phyloP scores from a whole-genome alignment of 2,888 invertebrate species.

The Toxonevra muliebris region DNA sequence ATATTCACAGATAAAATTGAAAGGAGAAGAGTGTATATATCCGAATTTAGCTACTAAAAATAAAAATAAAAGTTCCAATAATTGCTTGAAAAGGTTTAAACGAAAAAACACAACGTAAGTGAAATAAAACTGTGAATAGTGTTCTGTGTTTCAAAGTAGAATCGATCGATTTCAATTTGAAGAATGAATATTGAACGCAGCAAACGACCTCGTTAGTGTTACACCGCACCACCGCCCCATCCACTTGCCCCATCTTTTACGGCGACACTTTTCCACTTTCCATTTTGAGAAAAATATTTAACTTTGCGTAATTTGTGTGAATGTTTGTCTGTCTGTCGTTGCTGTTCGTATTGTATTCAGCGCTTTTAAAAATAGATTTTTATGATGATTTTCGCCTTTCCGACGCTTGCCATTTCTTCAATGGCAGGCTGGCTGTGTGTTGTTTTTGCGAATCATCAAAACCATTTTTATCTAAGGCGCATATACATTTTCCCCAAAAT shows the following conservation, averaged over 20 bases:
- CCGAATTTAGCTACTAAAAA: too few species aligned
- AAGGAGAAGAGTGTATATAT: too few species aligned
- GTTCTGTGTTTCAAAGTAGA: too few species aligned
- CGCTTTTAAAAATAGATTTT: conserved; percentile 60
- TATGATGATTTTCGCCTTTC: conserved; percentile 51
- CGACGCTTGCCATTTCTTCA: conserved; percentile 35
- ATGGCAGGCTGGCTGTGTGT: conserved; percentile 15
- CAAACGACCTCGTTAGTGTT: neutral
- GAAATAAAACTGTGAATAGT: too few species aligned
- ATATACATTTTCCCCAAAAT: too few species aligned
- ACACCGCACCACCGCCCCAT: conserved; percentile 4
- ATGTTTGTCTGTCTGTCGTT: conserved; percentile 40
- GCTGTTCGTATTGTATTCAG: conserved; percentile 42
- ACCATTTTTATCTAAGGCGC: too few species aligned
- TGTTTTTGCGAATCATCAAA: conserved; percentile 17
- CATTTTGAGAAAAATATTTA: conserved; percentile 55
- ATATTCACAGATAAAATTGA: too few species aligned
- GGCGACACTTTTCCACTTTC: conserved; percentile 53
- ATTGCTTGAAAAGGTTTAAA: too few species aligned
- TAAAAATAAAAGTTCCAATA: too few species aligned
- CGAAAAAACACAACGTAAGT: too few species aligned
- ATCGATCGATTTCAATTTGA: too few species aligned
- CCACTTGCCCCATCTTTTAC: conserved; percentile 1
- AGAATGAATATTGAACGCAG: too few species aligned
- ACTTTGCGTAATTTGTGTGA: conserved; percentile 62